phyloP scores from a whole-genome alignment of 1,140 invertebrate genomes.

The Ooceraea biroi region DNA sequence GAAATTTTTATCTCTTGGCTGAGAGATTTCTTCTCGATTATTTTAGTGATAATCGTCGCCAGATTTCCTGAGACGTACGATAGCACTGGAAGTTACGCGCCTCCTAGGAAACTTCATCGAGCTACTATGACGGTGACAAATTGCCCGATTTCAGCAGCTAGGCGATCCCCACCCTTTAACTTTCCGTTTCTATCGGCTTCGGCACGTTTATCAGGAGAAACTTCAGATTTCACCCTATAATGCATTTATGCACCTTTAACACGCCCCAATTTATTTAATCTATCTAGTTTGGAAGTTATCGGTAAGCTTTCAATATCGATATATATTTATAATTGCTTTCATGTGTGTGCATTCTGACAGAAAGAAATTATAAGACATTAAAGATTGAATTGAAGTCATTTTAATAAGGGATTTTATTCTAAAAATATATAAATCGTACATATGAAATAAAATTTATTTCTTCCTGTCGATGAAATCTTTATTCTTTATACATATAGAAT shows the following conservation, averaged over 20 bases:
- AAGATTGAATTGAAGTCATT: not conserved
- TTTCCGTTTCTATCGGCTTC: constrained; percentile 31
- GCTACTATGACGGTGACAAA: constrained; percentile 50
- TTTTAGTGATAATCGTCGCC: constrained; percentile 22
- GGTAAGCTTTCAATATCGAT: constrained; percentile 21
- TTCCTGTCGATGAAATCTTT: not conserved
- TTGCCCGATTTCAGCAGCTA: constrained; percentile 47
- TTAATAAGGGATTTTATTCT: not conserved
- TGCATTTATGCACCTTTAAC: constrained; percentile 31
- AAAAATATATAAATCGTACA: not conserved
- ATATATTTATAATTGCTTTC: not conserved
- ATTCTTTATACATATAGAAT: not conserved
- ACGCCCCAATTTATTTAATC: constrained; percentile 22
- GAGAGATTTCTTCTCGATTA: constrained; percentile 7
- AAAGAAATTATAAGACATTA: not conserved
- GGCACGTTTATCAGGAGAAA: constrained; percentile 38
- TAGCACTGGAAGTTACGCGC: constrained; percentile 15
- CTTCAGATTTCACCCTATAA: constrained; percentile 45
- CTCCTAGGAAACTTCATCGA: constrained; percentile 38
- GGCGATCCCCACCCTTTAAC: constrained; percentile 32
- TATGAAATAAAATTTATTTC: not conserved
- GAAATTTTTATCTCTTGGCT: constrained; percentile 2
- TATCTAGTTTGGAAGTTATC: not conserved
- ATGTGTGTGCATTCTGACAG: not conserved
- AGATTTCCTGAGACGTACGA: constrained; percentile 26